Evolutionary conservation across 2,888 invertebrate species (phyloP).

Genomic region (Eulithis prunata): DNA sequence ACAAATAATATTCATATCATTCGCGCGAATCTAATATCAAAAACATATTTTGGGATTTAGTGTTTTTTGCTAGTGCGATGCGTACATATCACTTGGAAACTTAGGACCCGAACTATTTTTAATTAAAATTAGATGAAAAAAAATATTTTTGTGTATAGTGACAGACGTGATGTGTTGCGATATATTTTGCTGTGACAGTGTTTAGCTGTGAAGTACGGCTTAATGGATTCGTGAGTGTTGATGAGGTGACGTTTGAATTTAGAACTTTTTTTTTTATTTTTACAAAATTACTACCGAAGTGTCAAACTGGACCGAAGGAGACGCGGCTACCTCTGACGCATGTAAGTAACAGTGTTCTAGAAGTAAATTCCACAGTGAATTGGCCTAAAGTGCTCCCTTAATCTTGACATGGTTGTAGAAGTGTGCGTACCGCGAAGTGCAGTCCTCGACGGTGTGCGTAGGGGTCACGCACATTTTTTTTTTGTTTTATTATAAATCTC

Average conservation of each 20-base stretch:
- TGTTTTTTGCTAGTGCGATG: conserved; percentile 71
- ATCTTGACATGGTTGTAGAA: conserved; percentile 64
- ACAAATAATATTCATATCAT: conserved; percentile 73
- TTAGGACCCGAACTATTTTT: conserved; percentile 80
- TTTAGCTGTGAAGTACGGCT: conserved; percentile 66
- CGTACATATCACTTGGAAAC: conserved; percentile 82
- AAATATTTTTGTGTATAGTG: conserved; percentile 73
- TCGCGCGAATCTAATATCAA: conserved; percentile 66
- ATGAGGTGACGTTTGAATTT: conserved; percentile 74
- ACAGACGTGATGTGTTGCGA: conserved; percentile 71
- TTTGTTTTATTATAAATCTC: conserved; percentile 73
- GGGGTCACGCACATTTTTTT: conserved; percentile 80
- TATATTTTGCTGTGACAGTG: conserved; percentile 74
- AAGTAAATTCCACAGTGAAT: conserved; percentile 15
- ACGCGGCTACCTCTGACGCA: conserved; percentile 82
- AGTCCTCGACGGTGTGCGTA: conserved; percentile 57
- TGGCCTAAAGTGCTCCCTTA: conserved; percentile 61
- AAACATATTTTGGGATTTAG: conserved; percentile 69
- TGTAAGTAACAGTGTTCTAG: conserved; percentile 65
- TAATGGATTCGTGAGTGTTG: conserved; percentile 68
- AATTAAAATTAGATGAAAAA: conserved; percentile 61
- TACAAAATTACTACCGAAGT: conserved; percentile 82
- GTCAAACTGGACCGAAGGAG: conserved; percentile 83
- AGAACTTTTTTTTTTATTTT: conserved; percentile 71
- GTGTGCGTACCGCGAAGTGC: conserved; percentile 55